Percentiles rank a stretch among this genome's conserved stretches.
Conservation (phyloP, 2,113 vertebrate genomes). For the Tiliqua scincoides region DNA sequence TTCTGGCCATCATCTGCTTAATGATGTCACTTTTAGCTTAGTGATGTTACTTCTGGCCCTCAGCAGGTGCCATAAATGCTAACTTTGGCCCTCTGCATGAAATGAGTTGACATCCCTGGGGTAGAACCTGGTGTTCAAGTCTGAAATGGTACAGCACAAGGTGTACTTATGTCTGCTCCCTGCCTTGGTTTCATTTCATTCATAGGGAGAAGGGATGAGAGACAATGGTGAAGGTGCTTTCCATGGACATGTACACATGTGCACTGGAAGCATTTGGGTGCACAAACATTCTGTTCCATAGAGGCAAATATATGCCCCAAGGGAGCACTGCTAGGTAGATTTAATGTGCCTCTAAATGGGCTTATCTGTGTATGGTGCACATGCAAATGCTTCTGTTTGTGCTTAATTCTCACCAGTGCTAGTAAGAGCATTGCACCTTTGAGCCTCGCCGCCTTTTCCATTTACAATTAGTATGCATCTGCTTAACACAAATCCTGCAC, state of each 20-base stretch:
- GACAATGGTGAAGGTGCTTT: neutral
- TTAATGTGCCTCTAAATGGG: neutral
- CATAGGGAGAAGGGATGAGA: neutral
- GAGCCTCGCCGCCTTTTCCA: slow-evolving; percentile 30
- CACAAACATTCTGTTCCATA: neutral
- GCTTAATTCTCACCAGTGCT: neutral
- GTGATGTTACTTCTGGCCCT: too few relatives aligned
- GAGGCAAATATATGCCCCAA: neutral
- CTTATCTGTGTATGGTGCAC: slow-evolving; percentile 41
- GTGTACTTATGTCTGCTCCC: neutral
- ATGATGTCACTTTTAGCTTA: too few relatives aligned
- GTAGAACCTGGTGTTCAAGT: neutral
- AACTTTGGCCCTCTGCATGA: too few relatives aligned
- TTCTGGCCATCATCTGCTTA: too few relatives aligned
- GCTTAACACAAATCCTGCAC: slow-evolving; percentile 39
- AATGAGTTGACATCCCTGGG: too few relatives aligned
- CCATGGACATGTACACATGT: neutral
- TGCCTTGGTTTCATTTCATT: neutral
- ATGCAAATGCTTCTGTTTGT: neutral
- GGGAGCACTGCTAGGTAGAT: slow-evolving; percentile 17
- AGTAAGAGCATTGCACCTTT: slow-evolving; percentile 37
- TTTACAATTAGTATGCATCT: slow-evolving; percentile 48
- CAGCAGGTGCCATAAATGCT: too few relatives aligned
- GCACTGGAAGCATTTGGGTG: neutral
- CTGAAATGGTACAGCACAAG: neutral